Base-by-base conservation (phyloP, 2,797 vertebrate species). In the Xyrichtys novacula region DNA sequence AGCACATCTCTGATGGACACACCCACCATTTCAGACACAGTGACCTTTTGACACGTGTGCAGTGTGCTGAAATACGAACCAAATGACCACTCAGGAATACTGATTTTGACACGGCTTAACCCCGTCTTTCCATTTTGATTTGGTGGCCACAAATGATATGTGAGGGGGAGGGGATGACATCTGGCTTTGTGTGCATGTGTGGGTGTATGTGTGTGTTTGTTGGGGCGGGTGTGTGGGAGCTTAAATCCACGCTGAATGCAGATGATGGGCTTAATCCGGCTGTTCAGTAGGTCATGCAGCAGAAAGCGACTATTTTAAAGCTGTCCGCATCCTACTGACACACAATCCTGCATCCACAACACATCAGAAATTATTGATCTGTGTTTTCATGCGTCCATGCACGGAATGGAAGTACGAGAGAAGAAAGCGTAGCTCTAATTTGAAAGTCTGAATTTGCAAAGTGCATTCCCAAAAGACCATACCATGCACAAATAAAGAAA, bases 251-350 rank as follows among this genome's bases (percentile, higher is more conserved):
- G 66, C 62, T 31, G 53, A 87, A 82, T 79, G 83, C 76, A 87
- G 83, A 87, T 89, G 88, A 91, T 86, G 39, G 81, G 68, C 64
- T 85, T 92, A 93, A 93, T 92, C 91, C 79, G 38, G 61, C 43
- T 31, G 56, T 89, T 91, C 90, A 91, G 71, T 89, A 83, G 91
- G 91, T 91, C 90, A 90, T 31, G 53, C 50, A 65, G 62, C 63
- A 65, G 80, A 88, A 77, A 65, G 70, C 58, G 53, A 54, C 55
- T 74, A 32, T 59, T 85, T 76, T 71, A 71, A 78, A 76, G 55
- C 81, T 60, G 61, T 49, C 60, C 55, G 47, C 54, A 58, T 39
- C 25, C 39, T 17, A 40, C 11, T 42, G 43, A 66, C 56, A 73
- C 29, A 82, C 40, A 62, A 74, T 58, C 40, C 58, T 64, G 52